A percentile compares a stretch with the other conserved stretches of the same genome.
These are phyloP conservation scores for Kryptolebias marmoratus DNA, from an alignment of 2,113 vertebrate species.

Conservation along the genomic window DNA sequence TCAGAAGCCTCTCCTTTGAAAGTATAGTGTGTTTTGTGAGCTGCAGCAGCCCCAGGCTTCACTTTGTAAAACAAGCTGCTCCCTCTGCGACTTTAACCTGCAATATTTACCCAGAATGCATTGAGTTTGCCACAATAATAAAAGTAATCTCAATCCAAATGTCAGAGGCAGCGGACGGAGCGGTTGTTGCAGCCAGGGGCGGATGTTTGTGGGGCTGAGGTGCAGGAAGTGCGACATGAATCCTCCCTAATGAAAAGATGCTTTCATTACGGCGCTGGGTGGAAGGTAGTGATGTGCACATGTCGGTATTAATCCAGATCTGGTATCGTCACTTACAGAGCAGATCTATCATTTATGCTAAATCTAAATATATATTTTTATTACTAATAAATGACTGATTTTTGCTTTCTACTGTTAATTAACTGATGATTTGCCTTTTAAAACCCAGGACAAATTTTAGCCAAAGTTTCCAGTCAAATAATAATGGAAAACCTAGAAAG, in stretches of 20 bases:
- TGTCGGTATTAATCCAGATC: no score
- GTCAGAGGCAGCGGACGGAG: constrained; percentile 45
- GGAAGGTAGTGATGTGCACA: constrained; percentile 15
- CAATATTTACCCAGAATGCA: constrained; percentile 70
- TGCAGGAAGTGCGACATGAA: constrained; percentile 24
- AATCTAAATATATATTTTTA: no score
- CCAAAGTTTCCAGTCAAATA: no score
- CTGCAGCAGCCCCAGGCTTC: constrained; percentile 33
- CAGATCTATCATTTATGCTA: no score
- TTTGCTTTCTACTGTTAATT: no score
- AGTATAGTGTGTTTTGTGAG: constrained; percentile 8
- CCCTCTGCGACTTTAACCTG: constrained; percentile 42
- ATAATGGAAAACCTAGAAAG: no score
- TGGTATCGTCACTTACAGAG: no score
- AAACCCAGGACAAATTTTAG: no score
- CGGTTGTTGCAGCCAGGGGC: constrained; percentile 32
- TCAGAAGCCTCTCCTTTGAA: constrained; percentile 29
- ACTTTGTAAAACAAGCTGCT: constrained; percentile 65
- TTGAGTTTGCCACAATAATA: constrained; percentile 51
- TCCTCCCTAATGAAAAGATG: constrained; percentile 55
- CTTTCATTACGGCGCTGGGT: constrained; percentile 38
- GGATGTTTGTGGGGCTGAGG: constrained; percentile 21
- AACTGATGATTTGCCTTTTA: no score
- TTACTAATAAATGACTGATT: no score
- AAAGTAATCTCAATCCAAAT: constrained; percentile 71